Evolutionary conservation across 2,888 invertebrate genomes (phyloP), one percentile per base, ranked within the genome.

Genomic region (Rhamphomyia laevipes): DNA sequence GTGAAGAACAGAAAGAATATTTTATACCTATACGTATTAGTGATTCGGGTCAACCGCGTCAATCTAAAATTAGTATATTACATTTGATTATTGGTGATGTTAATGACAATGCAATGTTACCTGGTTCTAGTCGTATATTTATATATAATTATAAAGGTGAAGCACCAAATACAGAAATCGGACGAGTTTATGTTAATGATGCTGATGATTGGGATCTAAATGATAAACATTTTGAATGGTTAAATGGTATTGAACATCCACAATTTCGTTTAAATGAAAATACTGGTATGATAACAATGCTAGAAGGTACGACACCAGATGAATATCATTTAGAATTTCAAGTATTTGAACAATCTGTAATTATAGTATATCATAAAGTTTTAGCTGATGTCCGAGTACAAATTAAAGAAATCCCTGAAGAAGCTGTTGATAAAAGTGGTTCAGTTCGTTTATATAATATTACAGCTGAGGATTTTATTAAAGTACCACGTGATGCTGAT

Each of bases 141-240:
- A 90, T 97, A 2, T 96, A 96, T 70, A 93, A 92, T 64, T 97
- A 93, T 66, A 86, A 84, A 78, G 90, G 90, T 52, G 79, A 84
- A 58, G 80, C 83, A 0, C 86, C 84, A 0, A 81, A 85, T 54
- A 85, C 85, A 0, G 81, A 84, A 56, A 91, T 97, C 50, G 97
- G 97, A 0, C 77, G 90, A 1, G 65, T 71, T 2, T 97, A 86
- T 71, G 96, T 96, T 0, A 81, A 88, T 41, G 97, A 99, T 70
- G 79, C 82, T 0, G 99, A 99, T 63, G 97, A 97, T 65, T 97
- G 96, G 96, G 97, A 99, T 69, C 71, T 93, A 45, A 81, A 81
- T 0, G 94, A 97, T 68, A 99, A 99, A 71, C 71, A 76, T 13
- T 99, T 94, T 65, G 75, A 74, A 53, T 89, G 87, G 85, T 66